Base-by-base conservation (phyloP, 2,888 invertebrate species). In the Diogma glabrata region DNA sequence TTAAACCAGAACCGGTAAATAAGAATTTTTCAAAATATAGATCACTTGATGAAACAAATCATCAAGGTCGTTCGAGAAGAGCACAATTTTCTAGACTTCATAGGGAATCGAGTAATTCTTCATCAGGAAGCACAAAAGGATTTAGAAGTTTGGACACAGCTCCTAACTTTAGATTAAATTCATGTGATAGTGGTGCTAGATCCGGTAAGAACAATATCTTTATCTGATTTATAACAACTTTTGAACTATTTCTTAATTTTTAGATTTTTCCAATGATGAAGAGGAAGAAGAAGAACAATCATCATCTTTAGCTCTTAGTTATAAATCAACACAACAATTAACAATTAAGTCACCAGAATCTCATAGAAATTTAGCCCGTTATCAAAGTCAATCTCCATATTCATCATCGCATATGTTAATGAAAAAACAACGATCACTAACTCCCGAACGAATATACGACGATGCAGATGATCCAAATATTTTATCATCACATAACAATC, bases 81-180 rank as follows among this genome's bases (percentile, higher is more conserved):
- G 72, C 72, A 5, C 76, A 78, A 57, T 80, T 80, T 57, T 70
- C 72, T n/a, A 73, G 75, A 20, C 36, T 53, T 9, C 47, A 50
- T 36, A 40, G 51, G 8, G 74, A 74, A 53, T 74, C 74, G 0
- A 74, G 20, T n/a, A 30, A 75, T 1, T 75, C 76, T 2, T 76
- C 76, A 0, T 75, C 75, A 0, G 74, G 74, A 1, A 76, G 77
- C 8, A 75, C 75, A 26, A 75, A 79, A 63, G 78, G 81, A 6
- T 81, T 81, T 60, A 67, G 81, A 45, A 81, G 81, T 60, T 71
- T 81, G 54, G 81, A 81, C 56, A 76, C 78, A 56, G 73, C 63
- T 36, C 60, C 64, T 59, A 74, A 58, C 64, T 70, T 62, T 61
- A 70, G 63, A 50, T 63, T 67, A 56, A 72, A 62, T 65, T 75